Evolutionary conservation across 2,797 vertebrate species (phyloP), one percentile per base, ranked within the genome.

Genomic region (Cossypha dichroa): DNA sequence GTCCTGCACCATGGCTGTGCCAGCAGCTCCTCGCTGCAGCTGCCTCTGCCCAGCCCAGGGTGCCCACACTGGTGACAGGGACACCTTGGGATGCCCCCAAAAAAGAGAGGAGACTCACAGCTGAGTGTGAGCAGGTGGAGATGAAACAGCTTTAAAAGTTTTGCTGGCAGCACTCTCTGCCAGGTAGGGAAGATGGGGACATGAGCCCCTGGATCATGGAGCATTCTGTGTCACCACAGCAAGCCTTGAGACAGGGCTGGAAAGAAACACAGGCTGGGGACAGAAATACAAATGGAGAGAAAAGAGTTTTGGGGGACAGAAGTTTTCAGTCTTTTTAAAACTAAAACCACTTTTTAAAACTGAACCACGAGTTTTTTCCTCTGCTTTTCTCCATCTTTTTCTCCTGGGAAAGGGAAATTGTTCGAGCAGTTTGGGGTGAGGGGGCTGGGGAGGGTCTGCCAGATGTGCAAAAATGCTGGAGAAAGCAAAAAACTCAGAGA

Each of bases 31-130:
- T 5, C 0, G 0, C 75, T 5, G 2, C 40, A 48, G 76, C n/a
- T 16, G 1, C 15, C 51, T 56, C 33, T 83, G 90, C 72, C 38
- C 68, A 52, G 63, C 36, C 43, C 4, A 9, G 15, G 25, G 36
- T 55, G 64, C 64, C 79, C 0, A 0, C 0, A 1, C 18, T 3
- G 5, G 16, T 6, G 55, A 20, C 0, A 12, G 33, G 34, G 55
- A 51, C 46, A 51, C 0, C 0, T 1, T 45, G 66, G 49, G 21
- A 16, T 31, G 29, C 46, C 28, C 26, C 9, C 17, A 41, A 18
- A 31, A 8, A 40, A 4, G 31, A 56, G 51, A 73, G 38, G 51
- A 54, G 63, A 13, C n/a, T 78, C 4, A 1, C 8, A 58, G 51
- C 13, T 9, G 10, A 15, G 28, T 36, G 43, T 40, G 63, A 86